Base-by-base conservation (phyloP, 1,140 invertebrate genomes). In the Drosophila mayri region DNA sequence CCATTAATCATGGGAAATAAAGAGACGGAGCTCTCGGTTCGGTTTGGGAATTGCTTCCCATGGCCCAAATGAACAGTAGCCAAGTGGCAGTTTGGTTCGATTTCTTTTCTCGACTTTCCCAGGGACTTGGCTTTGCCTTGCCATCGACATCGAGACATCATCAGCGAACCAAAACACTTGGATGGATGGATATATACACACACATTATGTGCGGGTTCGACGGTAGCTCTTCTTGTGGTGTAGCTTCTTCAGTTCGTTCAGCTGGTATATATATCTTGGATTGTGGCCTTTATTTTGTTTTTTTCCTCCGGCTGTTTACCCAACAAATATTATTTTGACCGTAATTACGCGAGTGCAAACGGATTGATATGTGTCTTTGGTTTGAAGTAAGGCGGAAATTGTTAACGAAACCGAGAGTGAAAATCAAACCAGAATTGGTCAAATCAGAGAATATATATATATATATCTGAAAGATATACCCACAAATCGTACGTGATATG, bases 281-380 rank as follows among this genome's bases (percentile, higher is more conserved):
- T 35, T 68, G 37, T 49, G 47, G 58, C 58, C 52, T 47, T 63
- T 85, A 61, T 71, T 91, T 90, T 85, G 77, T 90, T 91, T 91
- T 90, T 91, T 91, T 90, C 81, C 77, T 86, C 74, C 88, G 84
- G 74, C 82, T 91, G 81, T 91, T 91, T 91, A 85, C 68, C 73
- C 72, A 84, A 54, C 46, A 90, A 92, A 92, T 92, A 92, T 92
- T 92, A 91, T 92, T 92, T 92, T 92, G 91, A 90, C 91, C 91
- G 91, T 92, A 92, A 92, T 92, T 92, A 84, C 79, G 74, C 32
- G 58, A 43, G 52, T 20, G 76, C 41, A 65, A 50, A 62, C 35
- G 67, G 22, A 66, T 38, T 65, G 62, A 65, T 55, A 22, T 54
- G 0, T 54, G 20, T 14, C 18, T 43, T 43, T 12, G 35, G 14